Base-by-base conservation (phyloP, 2,888 invertebrate genomes). In the Zygothrica quintamaculata region DNA sequence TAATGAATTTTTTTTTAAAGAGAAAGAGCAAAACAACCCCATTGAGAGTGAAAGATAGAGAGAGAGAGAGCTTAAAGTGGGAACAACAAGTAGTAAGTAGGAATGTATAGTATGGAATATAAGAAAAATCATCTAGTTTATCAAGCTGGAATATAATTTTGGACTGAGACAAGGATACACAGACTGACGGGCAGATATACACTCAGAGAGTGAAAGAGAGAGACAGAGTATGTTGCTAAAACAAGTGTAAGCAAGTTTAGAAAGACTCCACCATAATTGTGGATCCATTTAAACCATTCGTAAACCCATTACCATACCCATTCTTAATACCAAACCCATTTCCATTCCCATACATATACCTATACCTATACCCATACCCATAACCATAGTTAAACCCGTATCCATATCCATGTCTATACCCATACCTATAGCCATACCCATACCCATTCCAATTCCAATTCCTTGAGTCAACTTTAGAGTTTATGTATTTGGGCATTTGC, bases 141-240 rank as follows among this genome's bases (percentile, higher is more conserved):
- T 82, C 72, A 66, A 62, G 33, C 61, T 26, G 42, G n/a, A n/a
- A n/a, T n/a, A n/a, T n/a, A n/a, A n/a, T n/a, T n/a, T n/a, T n/a
- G n/a, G n/a, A n/a, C n/a, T n/a, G n/a, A n/a, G n/a, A n/a, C n/a
- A n/a, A n/a, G n/a, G n/a, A n/a, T n/a, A n/a, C n/a, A n/a, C n/a
- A n/a, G n/a, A n/a, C n/a, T n/a, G n/a, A n/a, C n/a, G n/a, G n/a
- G n/a, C n/a, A n/a, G n/a, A n/a, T n/a, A n/a, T n/a, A n/a, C n/a
- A n/a, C n/a, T n/a, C n/a, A n/a, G n/a, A n/a, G n/a, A n/a, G n/a
- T n/a, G n/a, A n/a, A n/a, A n/a, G n/a, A n/a, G n/a, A n/a, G n/a
- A n/a, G n/a, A n/a, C n/a, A n/a, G n/a, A n/a, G n/a, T n/a, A 13
- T 31, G 62, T 81, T 84, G 88, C 69, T 61, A 88, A 71, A 82